Evolutionary conservation across 2,888 invertebrate genomes (phyloP), one percentile per base, ranked within the genome.

Genomic region (Rhogogaster chlorosoma): DNA sequence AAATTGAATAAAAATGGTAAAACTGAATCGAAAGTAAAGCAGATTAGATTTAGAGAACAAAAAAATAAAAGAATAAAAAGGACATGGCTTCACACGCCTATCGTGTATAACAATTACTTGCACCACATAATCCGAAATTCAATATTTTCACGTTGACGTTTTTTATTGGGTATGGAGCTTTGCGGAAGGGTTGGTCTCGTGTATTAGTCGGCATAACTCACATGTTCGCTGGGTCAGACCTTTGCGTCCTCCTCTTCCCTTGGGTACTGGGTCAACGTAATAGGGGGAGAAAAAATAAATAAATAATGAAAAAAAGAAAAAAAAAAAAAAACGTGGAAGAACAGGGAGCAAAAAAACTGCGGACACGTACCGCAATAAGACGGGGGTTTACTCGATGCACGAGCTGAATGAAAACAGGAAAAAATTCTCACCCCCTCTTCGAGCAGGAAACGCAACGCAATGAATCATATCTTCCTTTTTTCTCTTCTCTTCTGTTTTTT

Each of bases 171-270:
- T 61, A 61, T 10, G 61, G 53, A 53, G 53, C n/a, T 53, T 53
- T 53, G 32, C 26, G 32, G 67, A 32, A 32, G 67, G 67, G 67
- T 67, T 32, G 32, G 32, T 32, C 32, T 32, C 38, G 22, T 22
- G 78, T 57, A 53, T 78, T 78, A 36, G 38, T n/a, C 10, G 38
- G 38, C 64, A 80, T 61, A 80, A 83, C 64, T 67, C 83, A 29
- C 7, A 83, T 83, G 26, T 83, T 83, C 32, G n/a, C 42, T n/a
- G 83, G 83, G 70, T 83, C 83, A 83, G 67, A 15, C 42, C 29
- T 83, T 45, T 7, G 36, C 64, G 32, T 18, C 29, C 29, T 45
- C 12, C 32, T 22, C 22, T 26, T 36, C 53, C n/a, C 15, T 15
- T 2, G 29, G 45, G 26, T n/a, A 80, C 36, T n/a, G 29, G 49